Conservation (phyloP, 2,888 invertebrate genomes). For the Ametastegia equiseti region DNA sequence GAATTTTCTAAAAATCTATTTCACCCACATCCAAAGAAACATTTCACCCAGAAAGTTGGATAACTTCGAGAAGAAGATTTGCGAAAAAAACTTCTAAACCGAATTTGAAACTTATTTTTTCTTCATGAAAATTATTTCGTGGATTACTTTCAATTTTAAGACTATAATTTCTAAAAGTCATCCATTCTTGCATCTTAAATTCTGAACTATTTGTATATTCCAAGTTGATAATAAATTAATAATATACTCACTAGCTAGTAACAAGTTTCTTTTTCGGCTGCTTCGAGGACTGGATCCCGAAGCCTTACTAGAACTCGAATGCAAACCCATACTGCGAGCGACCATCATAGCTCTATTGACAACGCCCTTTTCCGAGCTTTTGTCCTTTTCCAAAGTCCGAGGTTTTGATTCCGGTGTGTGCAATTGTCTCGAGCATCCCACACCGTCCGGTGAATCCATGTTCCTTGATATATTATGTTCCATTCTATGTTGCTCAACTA, state of each 20-base stretch:
- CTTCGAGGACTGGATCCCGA: conserved; percentile 72
- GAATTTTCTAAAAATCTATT: no score
- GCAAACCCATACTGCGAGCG: conserved; percentile 74
- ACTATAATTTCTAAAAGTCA: no score
- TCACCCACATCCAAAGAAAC: no score
- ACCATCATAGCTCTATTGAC: conserved; percentile 76
- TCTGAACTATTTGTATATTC: no score
- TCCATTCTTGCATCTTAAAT: no score
- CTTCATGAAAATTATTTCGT: no score
- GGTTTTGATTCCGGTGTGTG: conserved; percentile 58
- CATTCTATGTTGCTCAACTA: conserved; percentile 28
- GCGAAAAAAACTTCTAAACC: no score
- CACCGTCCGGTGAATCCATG: conserved; percentile 65
- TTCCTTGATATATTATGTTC: conserved; percentile 50
- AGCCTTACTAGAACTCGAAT: conserved; percentile 68
- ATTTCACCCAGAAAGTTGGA: no score
- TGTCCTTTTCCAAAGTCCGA: conserved; percentile 68
- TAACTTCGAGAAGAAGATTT: no score
- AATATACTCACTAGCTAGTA: conserved; percentile 83
- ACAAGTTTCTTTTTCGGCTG: conserved; percentile 78
- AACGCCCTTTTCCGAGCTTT: conserved; percentile 69
- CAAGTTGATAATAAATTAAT: neutral
- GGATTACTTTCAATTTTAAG: no score
- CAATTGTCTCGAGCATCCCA: conserved; percentile 62
- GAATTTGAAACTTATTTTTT: no score